These are phyloP conservation scores for Actinemys pallida DNA, from an alignment of 2,113 vertebrate species.

Conservation along the genomic window DNA sequence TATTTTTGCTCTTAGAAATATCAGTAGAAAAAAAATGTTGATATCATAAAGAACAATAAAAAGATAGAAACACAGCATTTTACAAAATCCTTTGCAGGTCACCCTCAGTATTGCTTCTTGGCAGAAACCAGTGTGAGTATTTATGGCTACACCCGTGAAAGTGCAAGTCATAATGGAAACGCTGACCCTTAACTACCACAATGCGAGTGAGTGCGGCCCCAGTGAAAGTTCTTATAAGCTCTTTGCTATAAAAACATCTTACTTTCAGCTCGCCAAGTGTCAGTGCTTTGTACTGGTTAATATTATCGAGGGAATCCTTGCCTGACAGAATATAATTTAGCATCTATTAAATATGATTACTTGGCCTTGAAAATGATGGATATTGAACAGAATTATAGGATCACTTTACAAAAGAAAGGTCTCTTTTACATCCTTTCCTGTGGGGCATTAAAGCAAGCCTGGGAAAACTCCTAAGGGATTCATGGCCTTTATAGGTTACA, in stretches of 20 bases:
- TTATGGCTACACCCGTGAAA: slow-evolving; percentile 58
- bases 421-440: slow-evolving; percentile 82
- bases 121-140: slow-evolving; percentile 54
- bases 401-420: slow-evolving; percentile 85
- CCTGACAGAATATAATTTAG: slow-evolving; percentile 85
- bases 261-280: slow-evolving; percentile 65
- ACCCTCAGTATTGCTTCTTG: slow-evolving; percentile 66
- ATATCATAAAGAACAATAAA: neutral
- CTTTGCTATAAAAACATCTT: slow-evolving; percentile 72
- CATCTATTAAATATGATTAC: slow-evolving; percentile 86
- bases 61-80: neutral
- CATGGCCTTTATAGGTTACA: slow-evolving; percentile 79
- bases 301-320: slow-evolving; percentile 80
- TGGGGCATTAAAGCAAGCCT: slow-evolving; percentile 81
- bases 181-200: slow-evolving; percentile 10
- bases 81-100: slow-evolving; percentile 30
- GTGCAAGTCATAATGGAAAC: slow-evolving; percentile 43
- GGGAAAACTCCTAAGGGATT: slow-evolving; percentile 73
- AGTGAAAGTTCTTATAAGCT: slow-evolving; percentile 60
- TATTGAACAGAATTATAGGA: slow-evolving; percentile 84
- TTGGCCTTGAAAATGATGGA: slow-evolving; percentile 86
- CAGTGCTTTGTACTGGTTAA: slow-evolving; percentile 77
- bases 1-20: neutral
- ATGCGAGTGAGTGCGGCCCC: slow-evolving; percentile 1
- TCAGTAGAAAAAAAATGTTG: neutral